Evolutionary conservation across 2,888 invertebrate species (phyloP), one percentile per base, ranked within the genome.

Genomic region (Lithophane ornitopus): DNA sequence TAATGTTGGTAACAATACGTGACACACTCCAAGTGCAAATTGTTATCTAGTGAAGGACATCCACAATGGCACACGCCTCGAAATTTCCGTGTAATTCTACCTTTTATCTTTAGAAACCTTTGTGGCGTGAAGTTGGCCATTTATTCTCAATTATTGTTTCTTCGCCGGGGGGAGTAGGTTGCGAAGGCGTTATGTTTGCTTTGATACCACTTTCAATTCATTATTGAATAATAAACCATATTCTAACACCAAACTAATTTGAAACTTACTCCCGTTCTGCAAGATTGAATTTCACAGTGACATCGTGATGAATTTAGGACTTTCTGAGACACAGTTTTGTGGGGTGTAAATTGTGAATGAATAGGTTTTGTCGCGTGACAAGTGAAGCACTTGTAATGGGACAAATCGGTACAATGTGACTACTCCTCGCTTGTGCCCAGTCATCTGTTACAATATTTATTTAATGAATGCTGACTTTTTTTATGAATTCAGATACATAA

Each of bases 11-110:
- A 92, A 94, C 95, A 96, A 95, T 92, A 90, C 82, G 74, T 66
- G 85, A 89, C 91, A 93, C 90, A 94, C 94, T 95, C 91, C 91
- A 95, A 90, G 93, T 93, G 94, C 95, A 95, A 96, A 96, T 96
- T 95, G 95, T 96, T 91, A 94, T 95, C 95, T 94, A 94, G 94
- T 94, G 92, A 91, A 92, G 89, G 85, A 85, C 89, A 84, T 90
- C 80, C 88, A 95, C 95, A 96, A 96, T 92, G 87, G 94, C 90
- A 92, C 93, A 93, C 94, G 93, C 95, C 94, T 94, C 89, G 85
- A 95, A 94, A 95, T 95, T 94, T 95, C 95, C 94, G 93, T 96
- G 94, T 96, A 96, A 96, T 95, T 94, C 94, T 93, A 90, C 86
- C 93, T 90, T 94, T 96, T 95, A 94, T 96, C 93, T 96, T 93